Evolutionary conservation across 2,113 vertebrate genomes (phyloP), one percentile per base, ranked within the genome.

Genomic region (Phaethornis superciliosus): DNA sequence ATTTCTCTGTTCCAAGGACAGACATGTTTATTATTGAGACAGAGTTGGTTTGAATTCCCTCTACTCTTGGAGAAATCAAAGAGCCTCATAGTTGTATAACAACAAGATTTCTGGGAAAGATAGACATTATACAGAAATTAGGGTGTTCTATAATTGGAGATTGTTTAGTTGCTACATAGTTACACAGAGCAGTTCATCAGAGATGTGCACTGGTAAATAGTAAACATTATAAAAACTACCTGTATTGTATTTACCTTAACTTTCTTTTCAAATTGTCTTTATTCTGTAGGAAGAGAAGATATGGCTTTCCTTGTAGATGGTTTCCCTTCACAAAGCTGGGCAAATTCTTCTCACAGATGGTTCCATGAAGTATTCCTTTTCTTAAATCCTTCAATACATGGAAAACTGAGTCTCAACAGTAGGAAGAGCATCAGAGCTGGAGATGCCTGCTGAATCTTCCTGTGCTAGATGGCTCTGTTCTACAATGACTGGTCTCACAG

Each of bases 151-250:
- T 76, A 33, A 79, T 7, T 60, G 55, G 37, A 91, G 95, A 76
- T n/a, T 64, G 33, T 89, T 93, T 44, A 79, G 37, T 72, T 83
- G 44, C 52, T 69, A 28, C 6, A 9, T 21, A 46, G 7, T 56
- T 77, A 32, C 46, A 47, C 26, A 47, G 19, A 7, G 47, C 72
- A 16, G 54, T 69, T 90, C 46, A 90, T 89, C 54, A 78, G 33
- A 91, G 47, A 88, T 94, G 93, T 82, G 30, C 46, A 78, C 51
- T 59, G 74, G 63, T 63, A 95, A 89, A 84, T 78, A 33, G 33
- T 46, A 90, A 96, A 82, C 27, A 30, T 89, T 56, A 78, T 80
- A 81, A 65, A 94, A 93, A 87, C 68, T 87, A 74, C 11, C 47
- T 67, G 16, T 81, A 4, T 59, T 12, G 28, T 64, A 74, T 91